Percentiles rank a stretch among this genome's conserved stretches.
Conservation (phyloP, 2,113 vertebrate genomes). For the Muscicapa adusta region DNA sequence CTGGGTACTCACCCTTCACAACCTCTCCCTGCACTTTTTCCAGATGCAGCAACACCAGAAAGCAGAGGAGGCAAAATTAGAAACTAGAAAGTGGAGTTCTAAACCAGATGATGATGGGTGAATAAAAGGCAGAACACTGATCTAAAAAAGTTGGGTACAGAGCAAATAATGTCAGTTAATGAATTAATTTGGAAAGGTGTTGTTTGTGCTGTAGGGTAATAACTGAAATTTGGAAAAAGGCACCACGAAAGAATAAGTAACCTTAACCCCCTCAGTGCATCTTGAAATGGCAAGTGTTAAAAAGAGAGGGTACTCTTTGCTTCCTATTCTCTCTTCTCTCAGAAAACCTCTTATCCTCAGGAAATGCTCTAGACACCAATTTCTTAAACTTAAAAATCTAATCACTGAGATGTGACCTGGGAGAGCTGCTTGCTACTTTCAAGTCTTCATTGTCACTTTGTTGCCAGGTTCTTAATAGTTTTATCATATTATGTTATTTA, state of each 20-base stretch:
- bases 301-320: background rate
- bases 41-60: background rate
- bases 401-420: background rate
- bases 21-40: background rate
- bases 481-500: background rate
- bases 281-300: background rate
- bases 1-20: background rate
- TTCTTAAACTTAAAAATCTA: background rate
- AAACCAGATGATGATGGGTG: background rate
- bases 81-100: background rate
- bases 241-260: background rate
- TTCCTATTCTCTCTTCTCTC: background rate
- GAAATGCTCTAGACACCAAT: background rate
- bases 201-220: background rate
- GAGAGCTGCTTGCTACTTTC: background rate
- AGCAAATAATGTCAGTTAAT: background rate
- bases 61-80: background rate
- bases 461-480: background rate
- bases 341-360: background rate
- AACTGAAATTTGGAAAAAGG: background rate
- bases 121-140: background rate
- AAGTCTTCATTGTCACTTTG: background rate
- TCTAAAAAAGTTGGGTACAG: rapidly evolving
- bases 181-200: background rate
- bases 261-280: background rate